Conservation (phyloP, 2,888 invertebrate species). For the Harmothoe impar region DNA sequence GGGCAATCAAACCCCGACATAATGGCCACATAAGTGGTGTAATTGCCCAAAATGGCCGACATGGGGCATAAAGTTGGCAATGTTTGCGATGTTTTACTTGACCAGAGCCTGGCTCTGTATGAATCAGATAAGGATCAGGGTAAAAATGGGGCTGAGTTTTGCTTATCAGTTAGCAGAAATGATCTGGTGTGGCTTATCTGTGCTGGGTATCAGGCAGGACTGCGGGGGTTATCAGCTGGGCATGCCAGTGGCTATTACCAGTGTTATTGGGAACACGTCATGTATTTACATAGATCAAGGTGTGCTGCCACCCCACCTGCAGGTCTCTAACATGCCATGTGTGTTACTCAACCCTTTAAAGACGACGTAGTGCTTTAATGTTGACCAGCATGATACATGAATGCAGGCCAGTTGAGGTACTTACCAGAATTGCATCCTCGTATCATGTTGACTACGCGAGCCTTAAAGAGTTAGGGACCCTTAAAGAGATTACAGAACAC, state of each 20-base stretch:
- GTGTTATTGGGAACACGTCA: not conserved
- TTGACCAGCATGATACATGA: too few species aligned
- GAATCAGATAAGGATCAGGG: not conserved
- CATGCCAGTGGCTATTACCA: not conserved
- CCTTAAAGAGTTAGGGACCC: too few species aligned
- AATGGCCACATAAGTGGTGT: not conserved
- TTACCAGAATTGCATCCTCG: too few species aligned
- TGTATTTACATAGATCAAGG: slow-evolving; percentile 15
- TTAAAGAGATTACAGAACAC: too few species aligned
- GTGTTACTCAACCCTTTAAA: not conserved
- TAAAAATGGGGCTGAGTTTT: slow-evolving; percentile 1
- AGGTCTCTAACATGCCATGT: not conserved
- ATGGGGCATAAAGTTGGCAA: not conserved
- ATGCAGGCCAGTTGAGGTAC: too few species aligned
- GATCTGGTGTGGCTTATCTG: not conserved
- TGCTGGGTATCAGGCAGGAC: not conserved
- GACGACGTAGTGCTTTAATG: not conserved
- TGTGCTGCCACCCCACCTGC: not conserved
- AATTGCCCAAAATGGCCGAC: not conserved
- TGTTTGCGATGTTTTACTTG: not conserved
- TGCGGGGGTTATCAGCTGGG: not conserved
- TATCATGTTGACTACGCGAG: too few species aligned
- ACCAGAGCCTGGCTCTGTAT: not conserved
- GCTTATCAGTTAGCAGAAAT: slow-evolving; percentile 16
- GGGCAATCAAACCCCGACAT: not conserved